Percentiles rank a stretch among this genome's conserved stretches.
Conservation (phyloP, 37 sponge, comb jelly and placozoan genomes). For the Oscarella lobularis region DNA sequence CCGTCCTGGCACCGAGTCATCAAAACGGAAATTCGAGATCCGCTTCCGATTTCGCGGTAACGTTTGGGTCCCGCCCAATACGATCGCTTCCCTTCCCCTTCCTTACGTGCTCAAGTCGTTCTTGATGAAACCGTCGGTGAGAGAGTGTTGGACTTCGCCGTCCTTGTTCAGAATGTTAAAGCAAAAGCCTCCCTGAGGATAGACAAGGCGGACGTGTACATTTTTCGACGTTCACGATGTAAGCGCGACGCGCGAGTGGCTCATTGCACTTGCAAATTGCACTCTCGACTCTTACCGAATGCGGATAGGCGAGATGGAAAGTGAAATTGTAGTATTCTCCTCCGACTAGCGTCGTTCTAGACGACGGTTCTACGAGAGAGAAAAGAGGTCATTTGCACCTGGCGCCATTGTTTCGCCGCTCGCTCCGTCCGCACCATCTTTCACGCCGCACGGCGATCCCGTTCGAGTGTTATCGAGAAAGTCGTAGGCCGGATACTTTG, state of each 20-base stretch:
- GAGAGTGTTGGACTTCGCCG: neutral
- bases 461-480: slow-evolving; percentile 68
- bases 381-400: too few relatives aligned
- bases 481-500: slow-evolving; percentile 37
- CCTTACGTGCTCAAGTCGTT: neutral
- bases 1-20: too few relatives aligned
- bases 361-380: neutral
- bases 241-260: neutral
- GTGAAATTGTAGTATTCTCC: slow-evolving; percentile 26
- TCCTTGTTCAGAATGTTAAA: neutral
- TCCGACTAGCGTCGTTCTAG: slow-evolving; percentile 24
- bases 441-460: slow-evolving; percentile 57
- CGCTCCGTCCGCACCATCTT: slow-evolving; percentile 2
- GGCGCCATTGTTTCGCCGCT: too few relatives aligned
- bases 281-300: slow-evolving; percentile 25
- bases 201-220: neutral
- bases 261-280: neutral
- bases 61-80: too few relatives aligned
- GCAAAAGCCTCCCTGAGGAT: neutral
- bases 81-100: too few relatives aligned
- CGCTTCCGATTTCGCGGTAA: too few relatives aligned
- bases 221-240: neutral
- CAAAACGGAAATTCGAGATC: too few relatives aligned
- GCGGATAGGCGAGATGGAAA: slow-evolving; percentile 50
- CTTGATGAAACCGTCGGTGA: neutral